Percentiles rank a stretch among this genome's conserved stretches.
These are phyloP conservation scores for Ylistrum balloti DNA, from an alignment of 1,140 invertebrate species.

Conservation along the genomic window DNA sequence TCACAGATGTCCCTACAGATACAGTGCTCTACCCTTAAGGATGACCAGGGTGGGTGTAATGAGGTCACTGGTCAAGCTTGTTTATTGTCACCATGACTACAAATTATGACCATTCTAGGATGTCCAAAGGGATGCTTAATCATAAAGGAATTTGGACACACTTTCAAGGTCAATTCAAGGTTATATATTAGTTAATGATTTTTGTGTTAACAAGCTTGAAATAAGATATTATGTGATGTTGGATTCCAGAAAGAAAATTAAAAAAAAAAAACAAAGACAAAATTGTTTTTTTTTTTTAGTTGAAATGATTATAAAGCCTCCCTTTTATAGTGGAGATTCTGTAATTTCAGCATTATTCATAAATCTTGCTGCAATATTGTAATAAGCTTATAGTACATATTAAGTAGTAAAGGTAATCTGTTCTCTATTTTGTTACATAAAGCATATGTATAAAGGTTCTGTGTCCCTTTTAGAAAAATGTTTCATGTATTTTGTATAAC, in stretches of 20 bases:
- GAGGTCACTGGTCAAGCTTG: neutral
- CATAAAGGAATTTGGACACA: neutral
- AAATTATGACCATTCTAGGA: neutral
- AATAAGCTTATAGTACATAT: too few species aligned
- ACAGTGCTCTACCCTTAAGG: neutral
- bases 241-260: neutral
- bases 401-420: too few species aligned
- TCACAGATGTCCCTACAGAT: neutral
- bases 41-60: neutral
- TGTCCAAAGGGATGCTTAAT: neutral
- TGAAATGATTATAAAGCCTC: too few species aligned
- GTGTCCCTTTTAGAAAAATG: too few species aligned
- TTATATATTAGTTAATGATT: neutral
- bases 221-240: neutral
- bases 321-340: too few species aligned
- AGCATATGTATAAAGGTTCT: too few species aligned
- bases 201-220: neutral
- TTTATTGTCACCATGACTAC: constrained; percentile 27
- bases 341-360: too few species aligned
- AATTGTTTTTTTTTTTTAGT: neutral
- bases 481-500: too few species aligned
- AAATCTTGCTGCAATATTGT: too few species aligned
- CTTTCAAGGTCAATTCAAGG: constrained; percentile 6
- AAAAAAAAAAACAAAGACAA: neutral
- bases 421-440: too few species aligned